These are phyloP conservation scores for Eospalax fontanierii DNA, from an alignment of 2,797 vertebrate genomes.

Conservation along the genomic window DNA sequence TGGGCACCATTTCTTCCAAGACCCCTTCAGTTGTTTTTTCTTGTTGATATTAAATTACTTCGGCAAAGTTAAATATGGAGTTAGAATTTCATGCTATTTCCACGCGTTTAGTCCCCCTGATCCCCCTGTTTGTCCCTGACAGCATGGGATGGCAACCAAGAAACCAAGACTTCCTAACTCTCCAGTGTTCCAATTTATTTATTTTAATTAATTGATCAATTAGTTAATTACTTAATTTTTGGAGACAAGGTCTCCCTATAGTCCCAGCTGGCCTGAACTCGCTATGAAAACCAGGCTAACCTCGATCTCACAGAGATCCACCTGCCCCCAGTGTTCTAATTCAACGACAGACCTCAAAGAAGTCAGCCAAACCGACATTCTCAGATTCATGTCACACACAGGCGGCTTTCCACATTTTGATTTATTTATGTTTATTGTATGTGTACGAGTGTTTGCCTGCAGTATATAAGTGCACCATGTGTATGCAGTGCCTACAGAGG, in stretches of 20 bases:
- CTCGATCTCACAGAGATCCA: too few relatives aligned
- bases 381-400: not conserved
- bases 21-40: not conserved
- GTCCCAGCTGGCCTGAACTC: too few relatives aligned
- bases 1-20: constrained; percentile 35
- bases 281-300: too few relatives aligned
- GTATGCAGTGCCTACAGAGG: not conserved
- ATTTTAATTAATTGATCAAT: too few relatives aligned
- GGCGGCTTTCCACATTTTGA: not conserved
- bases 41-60: not conserved
- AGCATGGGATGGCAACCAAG: not conserved
- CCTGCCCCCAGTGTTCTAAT: not conserved
- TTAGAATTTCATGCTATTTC: constrained; percentile 16
- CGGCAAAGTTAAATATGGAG: not conserved
- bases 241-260: too few relatives aligned
- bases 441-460: not conserved
- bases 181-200: not conserved
- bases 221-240: too few relatives aligned
- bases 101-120: not conserved
- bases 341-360: constrained; percentile 59
- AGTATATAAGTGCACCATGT: not conserved
- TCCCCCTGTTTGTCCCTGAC: constrained; percentile 25
- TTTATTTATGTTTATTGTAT: not conserved
- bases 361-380: not conserved
- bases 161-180: not conserved